Evolutionary conservation across 2,797 vertebrate species (phyloP), one percentile per base, ranked within the genome.

Genomic region (Triplophysa bombifrons): DNA sequence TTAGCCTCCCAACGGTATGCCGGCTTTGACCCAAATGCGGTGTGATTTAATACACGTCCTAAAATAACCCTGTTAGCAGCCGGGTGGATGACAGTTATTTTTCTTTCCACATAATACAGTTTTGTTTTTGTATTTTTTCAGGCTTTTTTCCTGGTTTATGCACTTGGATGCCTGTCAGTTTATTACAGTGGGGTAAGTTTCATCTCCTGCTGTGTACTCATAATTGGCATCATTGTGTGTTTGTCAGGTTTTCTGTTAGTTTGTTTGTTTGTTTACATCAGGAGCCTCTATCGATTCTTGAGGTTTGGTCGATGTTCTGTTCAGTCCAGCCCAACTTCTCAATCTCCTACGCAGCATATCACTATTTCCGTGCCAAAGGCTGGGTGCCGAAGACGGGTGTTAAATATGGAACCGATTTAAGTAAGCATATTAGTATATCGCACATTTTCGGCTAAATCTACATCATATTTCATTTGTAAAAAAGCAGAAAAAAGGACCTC

Each of bases 301-400:
- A 96, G 78, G 89, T 98, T 6, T 99, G 98, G 97, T 84, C 89
- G 13, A 85, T 83, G 65, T 97, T 97, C 85, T 84, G 88, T 0
- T 86, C 90, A 0, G 78, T 92, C 50, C 92, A 93, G 84, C 94
- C 95, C 0, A 84, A 93, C 77, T 99, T 99, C 67, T 88, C 89
- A 82, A 92, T 90, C 0, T 94, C 91, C 0, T 99, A 97, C 46
- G 91, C 95, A 63, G 97, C 94, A 0, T 99, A 98, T 86, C 92
- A 99, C 85, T 93, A 97, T 88, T 97, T 93, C 84, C 94, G 97
- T 25, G 93, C 94, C 85, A 94, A 89, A 89, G 97, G 96, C n/a
- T 98, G 97, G 97, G 94, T 99, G 75, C 96, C 97, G 76, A 99
- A 99, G 88, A 88, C 94, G 0, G 97, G 97, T 0, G 89, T 98